These are phyloP conservation scores for Trichogramma dendrolimi DNA, from an alignment of 2,888 invertebrate genomes.

Conservation along the genomic window DNA sequence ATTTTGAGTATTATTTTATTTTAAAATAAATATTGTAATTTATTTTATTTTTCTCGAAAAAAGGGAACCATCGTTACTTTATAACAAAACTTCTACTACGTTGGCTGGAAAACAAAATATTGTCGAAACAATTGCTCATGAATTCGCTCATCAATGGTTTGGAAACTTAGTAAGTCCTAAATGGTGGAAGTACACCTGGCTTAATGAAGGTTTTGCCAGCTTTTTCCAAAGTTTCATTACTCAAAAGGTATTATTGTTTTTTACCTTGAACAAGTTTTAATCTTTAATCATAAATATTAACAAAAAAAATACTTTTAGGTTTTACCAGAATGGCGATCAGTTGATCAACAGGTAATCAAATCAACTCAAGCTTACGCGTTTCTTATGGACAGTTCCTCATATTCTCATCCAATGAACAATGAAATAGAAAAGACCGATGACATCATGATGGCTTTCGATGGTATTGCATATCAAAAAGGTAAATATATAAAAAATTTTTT, in stretches of 20 bases:
- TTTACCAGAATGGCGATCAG: constrained; percentile 48
- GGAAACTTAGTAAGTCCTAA: constrained; percentile 50
- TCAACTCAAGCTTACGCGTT: constrained; percentile 44
- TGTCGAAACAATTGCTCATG: constrained; percentile 52
- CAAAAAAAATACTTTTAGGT: constrained; percentile 35
- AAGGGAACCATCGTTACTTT: constrained; percentile 38
- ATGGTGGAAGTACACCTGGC: constrained; percentile 52
- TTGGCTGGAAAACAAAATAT: constrained; percentile 28
- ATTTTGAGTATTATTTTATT: not conserved
- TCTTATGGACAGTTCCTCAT: constrained; percentile 13
- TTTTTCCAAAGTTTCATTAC: constrained; percentile 54
- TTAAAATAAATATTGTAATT: not conserved
- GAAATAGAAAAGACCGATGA: constrained; percentile 51
- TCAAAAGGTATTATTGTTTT: constrained; percentile 15
- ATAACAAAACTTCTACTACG: constrained; percentile 27
- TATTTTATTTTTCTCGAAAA: not conserved
- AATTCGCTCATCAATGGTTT: constrained; percentile 58
- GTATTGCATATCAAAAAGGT: constrained; percentile 62
- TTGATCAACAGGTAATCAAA: constrained; percentile 49
- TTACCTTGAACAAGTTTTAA: not conserved
- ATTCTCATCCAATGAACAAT: constrained; percentile 22
- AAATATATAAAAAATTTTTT: constrained; percentile 1
- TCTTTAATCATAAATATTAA: not conserved
- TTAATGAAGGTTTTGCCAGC: constrained; percentile 57
- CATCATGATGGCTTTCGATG: constrained; percentile 57